phyloP scores from a whole-genome alignment of 2,113 vertebrate genomes.

The Muscicapa adusta region DNA sequence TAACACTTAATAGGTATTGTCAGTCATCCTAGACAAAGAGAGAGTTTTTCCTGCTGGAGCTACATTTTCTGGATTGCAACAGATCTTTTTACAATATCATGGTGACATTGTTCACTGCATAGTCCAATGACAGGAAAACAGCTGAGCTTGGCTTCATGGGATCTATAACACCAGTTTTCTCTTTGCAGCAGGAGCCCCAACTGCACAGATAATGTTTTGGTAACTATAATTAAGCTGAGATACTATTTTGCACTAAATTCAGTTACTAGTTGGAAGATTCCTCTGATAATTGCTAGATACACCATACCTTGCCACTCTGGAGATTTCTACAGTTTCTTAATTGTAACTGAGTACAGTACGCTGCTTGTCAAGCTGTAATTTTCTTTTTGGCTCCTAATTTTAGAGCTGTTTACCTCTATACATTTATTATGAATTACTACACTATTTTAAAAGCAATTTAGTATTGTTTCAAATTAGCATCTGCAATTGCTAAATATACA shows the following conservation, averaged over 20 bases:
- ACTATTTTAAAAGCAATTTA: background rate
- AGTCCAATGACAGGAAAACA: background rate
- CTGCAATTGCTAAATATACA: background rate
- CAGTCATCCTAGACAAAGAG: background rate
- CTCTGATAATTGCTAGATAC: background rate
- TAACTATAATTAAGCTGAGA: background rate
- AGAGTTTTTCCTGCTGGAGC: background rate
- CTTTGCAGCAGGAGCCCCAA: background rate
- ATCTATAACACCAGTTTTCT: background rate
- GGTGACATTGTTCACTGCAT: background rate
- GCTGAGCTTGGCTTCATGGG: background rate
- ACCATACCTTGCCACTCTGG: background rate
- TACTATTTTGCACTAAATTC: background rate
- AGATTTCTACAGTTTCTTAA: background rate
- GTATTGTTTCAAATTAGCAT: slow-evolving; percentile 32
- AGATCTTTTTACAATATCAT: background rate
- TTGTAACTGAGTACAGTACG: background rate
- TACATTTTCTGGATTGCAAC: background rate
- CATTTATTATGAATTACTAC: background rate
- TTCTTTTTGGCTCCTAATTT: slow-evolving; percentile 32
- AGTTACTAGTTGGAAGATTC: background rate
- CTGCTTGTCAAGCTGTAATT: slow-evolving; percentile 26
- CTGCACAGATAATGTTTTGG: background rate
- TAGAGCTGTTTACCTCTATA: background rate
- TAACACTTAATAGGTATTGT: background rate